Percentiles rank a stretch among this genome's conserved stretches.
These are phyloP conservation scores for Oscheius onirici DNA, from an alignment of 2,888 invertebrate species.

Conservation along the genomic window DNA sequence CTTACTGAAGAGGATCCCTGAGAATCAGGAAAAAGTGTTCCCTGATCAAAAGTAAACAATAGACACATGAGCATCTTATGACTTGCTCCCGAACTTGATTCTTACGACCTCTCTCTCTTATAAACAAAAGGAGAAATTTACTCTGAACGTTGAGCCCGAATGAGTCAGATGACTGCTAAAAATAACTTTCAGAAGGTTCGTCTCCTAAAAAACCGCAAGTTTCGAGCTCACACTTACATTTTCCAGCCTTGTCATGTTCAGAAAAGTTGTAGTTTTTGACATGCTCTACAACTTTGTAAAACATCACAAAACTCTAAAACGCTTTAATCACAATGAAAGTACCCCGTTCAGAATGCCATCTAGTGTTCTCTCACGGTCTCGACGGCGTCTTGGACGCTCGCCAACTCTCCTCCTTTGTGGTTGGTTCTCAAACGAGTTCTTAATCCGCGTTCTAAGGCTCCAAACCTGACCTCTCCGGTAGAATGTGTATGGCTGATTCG, in stretches of 20 bases:
- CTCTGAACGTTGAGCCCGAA: not conserved
- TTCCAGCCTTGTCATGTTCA: too few species aligned
- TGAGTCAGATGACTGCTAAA: not conserved
- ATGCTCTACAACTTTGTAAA: too few species aligned
- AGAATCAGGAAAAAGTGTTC: too few species aligned
- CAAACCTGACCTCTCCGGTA: conserved; percentile 44
- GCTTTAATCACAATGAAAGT: too few species aligned
- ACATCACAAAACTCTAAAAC: too few species aligned
- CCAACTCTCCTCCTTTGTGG: conserved; percentile 21
- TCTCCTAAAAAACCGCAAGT: not conserved
- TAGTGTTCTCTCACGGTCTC: conserved; percentile 20
- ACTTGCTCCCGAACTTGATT: too few species aligned
- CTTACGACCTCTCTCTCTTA: not conserved
- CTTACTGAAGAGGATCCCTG: too few species aligned
- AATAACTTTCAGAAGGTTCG: too few species aligned
- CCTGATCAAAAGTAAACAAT: too few species aligned
- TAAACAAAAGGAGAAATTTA: not conserved
- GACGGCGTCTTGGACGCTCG: conserved; percentile 3
- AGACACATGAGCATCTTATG: too few species aligned
- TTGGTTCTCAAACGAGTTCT: not conserved
- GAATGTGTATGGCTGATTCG: conserved; percentile 66
- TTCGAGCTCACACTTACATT: too few species aligned
- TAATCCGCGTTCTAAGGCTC: conserved; percentile 24
- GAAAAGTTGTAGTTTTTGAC: too few species aligned
- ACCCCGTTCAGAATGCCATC: conserved; percentile 21